These are phyloP conservation scores for Thysanoteuthis rhombus DNA, from an alignment of 2,888 invertebrate genomes.

Conservation along the genomic window DNA sequence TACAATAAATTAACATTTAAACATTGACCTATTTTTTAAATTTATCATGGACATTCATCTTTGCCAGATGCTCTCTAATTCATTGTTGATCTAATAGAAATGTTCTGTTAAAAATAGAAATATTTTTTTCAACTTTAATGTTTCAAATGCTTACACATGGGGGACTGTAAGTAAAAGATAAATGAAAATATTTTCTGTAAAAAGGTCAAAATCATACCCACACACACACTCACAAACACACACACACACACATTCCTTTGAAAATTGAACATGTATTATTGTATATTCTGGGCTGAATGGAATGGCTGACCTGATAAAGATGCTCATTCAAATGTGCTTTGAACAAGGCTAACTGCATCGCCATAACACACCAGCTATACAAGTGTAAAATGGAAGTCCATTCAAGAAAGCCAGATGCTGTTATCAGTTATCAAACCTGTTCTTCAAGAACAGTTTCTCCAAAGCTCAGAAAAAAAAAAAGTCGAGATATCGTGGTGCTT, in stretches of 20 bases:
- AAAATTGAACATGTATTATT: background rate
- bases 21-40: background rate
- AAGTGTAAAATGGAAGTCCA: background rate
- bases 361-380: background rate
- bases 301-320: background rate
- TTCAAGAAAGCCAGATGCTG: too few relatives aligned
- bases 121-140: background rate
- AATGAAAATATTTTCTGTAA: background rate
- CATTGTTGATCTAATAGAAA: too few relatives aligned
- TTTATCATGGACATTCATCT: too few relatives aligned
- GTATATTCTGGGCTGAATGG: background rate
- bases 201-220: background rate
- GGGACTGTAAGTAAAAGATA: background rate
- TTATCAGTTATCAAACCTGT: background rate
- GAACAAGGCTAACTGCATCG: background rate
- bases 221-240: background rate
- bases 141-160: background rate
- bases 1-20: background rate
- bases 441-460: background rate
- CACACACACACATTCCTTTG: background rate
- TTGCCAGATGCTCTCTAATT: too few relatives aligned
- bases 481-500: background rate
- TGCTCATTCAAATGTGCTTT: background rate
- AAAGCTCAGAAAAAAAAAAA: background rate
- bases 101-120: too few relatives aligned